Percentiles rank a stretch among this genome's conserved stretches.
Evolutionary conservation across 2,797 vertebrate species (phyloP).

Genomic region (Miichthys miiuy): DNA sequence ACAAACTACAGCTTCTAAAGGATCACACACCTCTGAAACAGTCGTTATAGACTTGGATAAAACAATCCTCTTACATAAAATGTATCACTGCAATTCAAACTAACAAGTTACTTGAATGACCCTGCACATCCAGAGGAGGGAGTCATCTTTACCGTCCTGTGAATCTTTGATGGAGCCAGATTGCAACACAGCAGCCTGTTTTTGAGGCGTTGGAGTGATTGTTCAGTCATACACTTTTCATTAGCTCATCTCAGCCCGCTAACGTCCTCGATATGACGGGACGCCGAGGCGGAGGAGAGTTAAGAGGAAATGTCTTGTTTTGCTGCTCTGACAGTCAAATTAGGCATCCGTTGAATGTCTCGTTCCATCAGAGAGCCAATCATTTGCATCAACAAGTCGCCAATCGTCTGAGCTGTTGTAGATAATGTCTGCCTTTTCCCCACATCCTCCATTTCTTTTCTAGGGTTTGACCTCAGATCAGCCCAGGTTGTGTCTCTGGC

Average conservation of each 20-base stretch:
- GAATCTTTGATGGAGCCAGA: constrained; percentile 49
- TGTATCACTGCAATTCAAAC: not conserved
- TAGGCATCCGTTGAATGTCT: not conserved
- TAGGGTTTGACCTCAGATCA: constrained; percentile 89
- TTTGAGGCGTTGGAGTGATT: constrained; percentile 8
- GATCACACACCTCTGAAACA: too few species aligned
- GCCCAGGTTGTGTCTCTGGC: constrained; percentile 91
- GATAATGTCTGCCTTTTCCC: not conserved
- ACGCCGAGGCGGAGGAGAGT: not conserved
- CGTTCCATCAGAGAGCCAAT: not conserved
- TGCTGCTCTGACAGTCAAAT: constrained; percentile 9
- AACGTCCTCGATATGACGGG: not conserved
- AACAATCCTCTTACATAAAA: not conserved
- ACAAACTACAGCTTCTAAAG: too few species aligned
- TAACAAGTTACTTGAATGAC: not conserved
- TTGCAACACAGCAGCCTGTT: constrained; percentile 26
- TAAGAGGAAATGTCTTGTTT: constrained; percentile 18
- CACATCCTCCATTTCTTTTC: not conserved
- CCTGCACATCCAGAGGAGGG: constrained; percentile 6
- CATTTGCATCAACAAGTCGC: not conserved
- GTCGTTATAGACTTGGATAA: too few species aligned
- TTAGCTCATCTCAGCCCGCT: constrained; percentile 33
- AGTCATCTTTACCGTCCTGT: constrained; percentile 6
- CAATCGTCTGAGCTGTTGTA: not conserved
- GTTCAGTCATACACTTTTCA: constrained; percentile 46